These are phyloP conservation scores for Melanaphis sacchari DNA, from an alignment of 1,140 invertebrate genomes.

Conservation along the genomic window DNA sequence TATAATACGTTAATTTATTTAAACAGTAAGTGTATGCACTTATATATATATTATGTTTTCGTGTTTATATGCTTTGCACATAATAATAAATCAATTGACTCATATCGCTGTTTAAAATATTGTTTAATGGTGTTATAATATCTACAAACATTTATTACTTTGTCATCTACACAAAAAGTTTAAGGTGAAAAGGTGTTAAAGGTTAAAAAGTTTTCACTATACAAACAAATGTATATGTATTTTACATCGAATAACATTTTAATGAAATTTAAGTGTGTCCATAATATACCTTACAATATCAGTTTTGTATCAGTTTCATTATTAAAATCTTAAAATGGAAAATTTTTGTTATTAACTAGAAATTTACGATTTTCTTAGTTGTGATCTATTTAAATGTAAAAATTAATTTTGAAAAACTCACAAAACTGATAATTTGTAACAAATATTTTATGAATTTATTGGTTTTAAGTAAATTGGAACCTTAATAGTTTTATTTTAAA, in stretches of 20 bases:
- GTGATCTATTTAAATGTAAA: too few relatives aligned
- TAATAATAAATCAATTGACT: neutral
- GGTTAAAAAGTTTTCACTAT: neutral
- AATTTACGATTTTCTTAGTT: too few relatives aligned
- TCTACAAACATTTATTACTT: neutral
- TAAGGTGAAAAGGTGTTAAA: neutral
- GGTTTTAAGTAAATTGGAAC: too few relatives aligned
- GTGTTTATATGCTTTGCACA: neutral
- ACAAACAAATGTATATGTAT: neutral
- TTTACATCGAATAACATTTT: neutral
- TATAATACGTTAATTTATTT: neutral
- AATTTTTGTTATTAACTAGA: too few relatives aligned
- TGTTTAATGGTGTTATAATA: neutral
- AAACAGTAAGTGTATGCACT: neutral
- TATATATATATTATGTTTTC: neutral
- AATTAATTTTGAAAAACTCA: too few relatives aligned
- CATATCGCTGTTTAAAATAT: neutral
- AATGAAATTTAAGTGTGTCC: neutral
- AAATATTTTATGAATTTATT: too few relatives aligned
- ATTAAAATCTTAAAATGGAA: neutral
- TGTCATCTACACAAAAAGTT: neutral
- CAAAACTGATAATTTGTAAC: too few relatives aligned
- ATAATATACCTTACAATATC: neutral
- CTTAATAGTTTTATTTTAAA: too few relatives aligned
- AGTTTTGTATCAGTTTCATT: neutral